Conservation (phyloP, 2,113 vertebrate species). For the Oncorhynchus nerka region DNA sequence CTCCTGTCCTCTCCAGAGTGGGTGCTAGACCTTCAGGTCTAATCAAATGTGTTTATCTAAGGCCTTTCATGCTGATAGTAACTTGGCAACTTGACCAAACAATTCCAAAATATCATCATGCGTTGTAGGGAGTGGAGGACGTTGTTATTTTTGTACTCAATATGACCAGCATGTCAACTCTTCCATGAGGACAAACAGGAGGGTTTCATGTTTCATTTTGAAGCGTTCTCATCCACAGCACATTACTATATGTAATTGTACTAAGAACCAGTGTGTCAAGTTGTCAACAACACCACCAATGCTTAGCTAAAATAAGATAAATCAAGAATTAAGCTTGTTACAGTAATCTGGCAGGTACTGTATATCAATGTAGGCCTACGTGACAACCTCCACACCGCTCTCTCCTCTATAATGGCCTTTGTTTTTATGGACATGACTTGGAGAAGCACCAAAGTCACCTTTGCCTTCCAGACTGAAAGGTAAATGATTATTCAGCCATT, state of each 20-base stretch:
- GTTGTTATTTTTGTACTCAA: slow-evolving; percentile 57
- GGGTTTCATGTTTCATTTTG: slow-evolving; percentile 14
- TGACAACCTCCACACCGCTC: slow-evolving; percentile 42
- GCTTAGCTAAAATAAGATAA: slow-evolving; percentile 25
- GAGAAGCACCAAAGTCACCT: slow-evolving; percentile 39
- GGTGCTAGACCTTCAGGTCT: slow-evolving; percentile 58
- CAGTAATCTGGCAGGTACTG: slow-evolving; percentile 22
- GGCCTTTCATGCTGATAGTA: slow-evolving; percentile 55
- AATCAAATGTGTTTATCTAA: slow-evolving; percentile 68
- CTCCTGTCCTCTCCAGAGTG: slow-evolving; percentile 51
- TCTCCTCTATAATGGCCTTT: slow-evolving; percentile 40
- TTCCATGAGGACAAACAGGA: slow-evolving; percentile 27
- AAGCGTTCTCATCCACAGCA: slow-evolving; percentile 30
- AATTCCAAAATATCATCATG: slow-evolving; percentile 65
- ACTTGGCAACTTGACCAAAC: slow-evolving; percentile 68
- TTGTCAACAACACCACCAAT: background rate
- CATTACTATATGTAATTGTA: slow-evolving; percentile 33
- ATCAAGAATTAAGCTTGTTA: slow-evolving; percentile 30
- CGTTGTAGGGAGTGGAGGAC: slow-evolving; percentile 46
- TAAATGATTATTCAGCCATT: slow-evolving; percentile 32
- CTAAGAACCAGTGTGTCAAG: slow-evolving; percentile 11
- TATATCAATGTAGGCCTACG: slow-evolving; percentile 40
- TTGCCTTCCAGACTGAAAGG: slow-evolving; percentile 27
- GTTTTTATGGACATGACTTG: slow-evolving; percentile 43
- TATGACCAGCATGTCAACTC: slow-evolving; percentile 41